These are phyloP conservation scores for Mus spicilegus DNA, from an alignment of 2,113 vertebrate species.

Conservation along the genomic window DNA sequence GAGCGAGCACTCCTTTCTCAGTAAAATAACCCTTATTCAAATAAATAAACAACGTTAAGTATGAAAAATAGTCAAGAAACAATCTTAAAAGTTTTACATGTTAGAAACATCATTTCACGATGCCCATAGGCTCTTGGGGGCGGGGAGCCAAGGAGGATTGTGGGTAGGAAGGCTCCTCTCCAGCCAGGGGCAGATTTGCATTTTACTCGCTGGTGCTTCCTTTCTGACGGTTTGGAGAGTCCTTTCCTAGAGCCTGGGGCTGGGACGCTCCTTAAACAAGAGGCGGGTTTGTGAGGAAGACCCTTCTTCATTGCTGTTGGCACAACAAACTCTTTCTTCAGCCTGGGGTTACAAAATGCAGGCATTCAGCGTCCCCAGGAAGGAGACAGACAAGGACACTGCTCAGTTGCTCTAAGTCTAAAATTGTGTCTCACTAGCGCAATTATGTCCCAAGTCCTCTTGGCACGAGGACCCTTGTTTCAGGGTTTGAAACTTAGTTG, in stretches of 20 bases:
- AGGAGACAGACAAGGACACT: constrained; percentile 63
- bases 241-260: constrained; percentile 56
- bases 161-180: constrained; percentile 39
- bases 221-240: constrained; percentile 73
- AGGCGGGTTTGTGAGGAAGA: constrained; percentile 74
- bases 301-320: constrained; percentile 73
- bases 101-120: background rate
- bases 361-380: constrained; percentile 68
- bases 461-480: background rate
- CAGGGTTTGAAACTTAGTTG: background rate
- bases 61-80: constrained; percentile 34
- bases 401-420: constrained; percentile 64
- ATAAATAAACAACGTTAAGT: constrained; percentile 28
- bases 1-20: constrained; percentile 24
- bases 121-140: background rate
- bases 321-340: constrained; percentile 81
- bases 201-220: constrained; percentile 74
- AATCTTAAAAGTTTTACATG: constrained; percentile 57
- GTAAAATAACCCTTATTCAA: constrained; percentile 62
- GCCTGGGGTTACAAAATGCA: constrained; percentile 73
- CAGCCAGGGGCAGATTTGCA: constrained; percentile 73
- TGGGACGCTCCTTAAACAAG: constrained; percentile 71
- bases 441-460: constrained; percentile 3
- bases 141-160: background rate
- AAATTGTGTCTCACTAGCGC: constrained; percentile 64